These are phyloP conservation scores for Ricordea florida DNA, from an alignment of 92 coral and sea anemone genomes.

Conservation along the genomic window DNA sequence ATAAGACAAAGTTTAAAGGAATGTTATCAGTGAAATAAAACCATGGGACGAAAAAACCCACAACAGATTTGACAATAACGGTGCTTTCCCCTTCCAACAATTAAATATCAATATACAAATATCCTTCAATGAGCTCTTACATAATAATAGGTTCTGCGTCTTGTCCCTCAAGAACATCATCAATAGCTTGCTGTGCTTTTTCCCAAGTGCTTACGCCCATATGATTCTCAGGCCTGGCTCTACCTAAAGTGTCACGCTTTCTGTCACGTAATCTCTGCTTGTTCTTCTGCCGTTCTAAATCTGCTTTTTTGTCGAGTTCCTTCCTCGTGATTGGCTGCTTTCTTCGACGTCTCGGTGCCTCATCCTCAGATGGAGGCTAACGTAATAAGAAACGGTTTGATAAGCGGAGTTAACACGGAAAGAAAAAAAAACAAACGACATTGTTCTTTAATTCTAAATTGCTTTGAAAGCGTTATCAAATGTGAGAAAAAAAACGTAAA, in stretches of 20 bases:
- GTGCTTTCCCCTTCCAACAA: no score
- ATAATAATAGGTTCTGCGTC: conserved; percentile 76
- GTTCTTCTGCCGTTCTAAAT: conserved; percentile 91
- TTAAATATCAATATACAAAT: no score
- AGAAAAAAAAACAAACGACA: no score
- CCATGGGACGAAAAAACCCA: no score
- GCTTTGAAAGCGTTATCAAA: no score
- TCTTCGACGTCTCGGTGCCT: conserved; percentile 33
- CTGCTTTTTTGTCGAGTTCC: conserved; percentile 89
- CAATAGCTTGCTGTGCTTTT: conserved; percentile 76
- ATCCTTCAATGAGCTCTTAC: conserved; percentile 22
- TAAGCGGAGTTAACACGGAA: not conserved
- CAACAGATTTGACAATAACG: no score
- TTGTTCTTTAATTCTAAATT: no score
- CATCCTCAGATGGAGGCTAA: conserved; percentile 42
- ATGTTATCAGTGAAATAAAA: not conserved
- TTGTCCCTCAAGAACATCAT: conserved; percentile 79
- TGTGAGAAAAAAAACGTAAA: no score
- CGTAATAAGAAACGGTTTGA: not conserved
- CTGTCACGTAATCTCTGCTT: conserved; percentile 90
- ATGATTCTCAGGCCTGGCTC: conserved; percentile 29
- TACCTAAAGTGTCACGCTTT: conserved; percentile 27
- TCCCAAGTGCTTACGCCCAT: conserved; percentile 87
- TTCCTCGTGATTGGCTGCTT: conserved; percentile 58
- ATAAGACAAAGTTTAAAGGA: no score